A percentile compares a stretch with the other conserved stretches of the same genome.
phyloP scores from a whole-genome alignment of 2,888 invertebrate genomes.

The Netelia virgata region DNA sequence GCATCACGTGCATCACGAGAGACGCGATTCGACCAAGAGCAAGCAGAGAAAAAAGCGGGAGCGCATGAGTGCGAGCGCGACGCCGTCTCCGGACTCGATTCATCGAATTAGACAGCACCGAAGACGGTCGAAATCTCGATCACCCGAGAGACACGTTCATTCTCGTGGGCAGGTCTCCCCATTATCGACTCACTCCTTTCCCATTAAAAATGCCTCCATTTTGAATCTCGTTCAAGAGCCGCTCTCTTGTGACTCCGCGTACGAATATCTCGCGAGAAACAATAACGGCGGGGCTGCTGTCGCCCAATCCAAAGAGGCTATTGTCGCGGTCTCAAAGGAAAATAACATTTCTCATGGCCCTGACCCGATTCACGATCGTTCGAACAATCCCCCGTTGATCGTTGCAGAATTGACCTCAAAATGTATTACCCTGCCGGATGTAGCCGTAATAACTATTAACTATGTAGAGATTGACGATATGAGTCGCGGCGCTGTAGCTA shows the following conservation, averaged over 20 bases:
- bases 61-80: conserved; percentile 64
- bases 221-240: conserved; percentile 30
- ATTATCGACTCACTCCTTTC: conserved; percentile 60
- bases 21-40: conserved; percentile 70
- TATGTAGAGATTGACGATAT: conserved; percentile 11
- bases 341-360: not conserved
- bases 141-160: conserved; percentile 72
- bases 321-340: not conserved
- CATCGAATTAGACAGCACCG: conserved; percentile 65
- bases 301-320: not conserved
- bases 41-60: conserved; percentile 71
- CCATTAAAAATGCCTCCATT: conserved; percentile 28
- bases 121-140: conserved; percentile 73
- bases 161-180: conserved; percentile 47
- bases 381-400: conserved; percentile 26
- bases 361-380: not conserved
- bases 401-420: conserved; percentile 49
- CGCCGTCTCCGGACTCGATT: conserved; percentile 75
- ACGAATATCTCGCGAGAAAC: conserved; percentile 53
- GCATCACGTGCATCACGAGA: conserved; percentile 71
- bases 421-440: not conserved
- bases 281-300: not conserved
- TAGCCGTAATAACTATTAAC: conserved; percentile 15
- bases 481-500: not conserved
- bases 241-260: conserved; percentile 33